Percentiles rank a stretch among this genome's conserved stretches.
These are phyloP conservation scores for Zosterops hypoxanthus DNA, from an alignment of 2,113 vertebrate species.

Conservation along the genomic window DNA sequence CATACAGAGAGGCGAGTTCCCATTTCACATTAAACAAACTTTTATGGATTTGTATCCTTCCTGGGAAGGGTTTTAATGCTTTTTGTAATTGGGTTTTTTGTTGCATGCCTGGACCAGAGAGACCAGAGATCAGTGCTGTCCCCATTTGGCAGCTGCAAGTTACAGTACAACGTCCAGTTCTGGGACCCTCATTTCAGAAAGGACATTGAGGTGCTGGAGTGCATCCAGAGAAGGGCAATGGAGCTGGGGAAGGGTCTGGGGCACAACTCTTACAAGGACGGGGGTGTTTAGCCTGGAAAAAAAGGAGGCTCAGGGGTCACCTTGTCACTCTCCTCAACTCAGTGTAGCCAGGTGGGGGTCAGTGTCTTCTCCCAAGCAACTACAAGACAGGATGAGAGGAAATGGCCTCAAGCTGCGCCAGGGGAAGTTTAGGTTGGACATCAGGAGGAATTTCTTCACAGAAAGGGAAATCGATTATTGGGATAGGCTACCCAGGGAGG, in stretches of 20 bases:
- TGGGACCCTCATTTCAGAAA: not conserved
- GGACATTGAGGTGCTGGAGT: not conserved
- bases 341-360: rapidly evolving
- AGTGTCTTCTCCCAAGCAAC: not conserved
- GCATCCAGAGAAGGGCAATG: not conserved
- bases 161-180: not conserved
- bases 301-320: not conserved
- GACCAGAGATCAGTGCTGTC: not conserved
- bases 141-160: rapidly evolving
- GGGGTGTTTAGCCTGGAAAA: not conserved
- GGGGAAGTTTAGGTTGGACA: not conserved
- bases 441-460: not conserved
- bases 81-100: not conserved
- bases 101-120: not conserved
- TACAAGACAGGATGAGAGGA: not conserved
- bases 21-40: not conserved
- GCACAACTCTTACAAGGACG: not conserved
- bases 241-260: not conserved
- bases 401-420: not conserved
- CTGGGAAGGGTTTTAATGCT: not conserved
- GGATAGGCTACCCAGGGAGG: not conserved
- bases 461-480: too few species aligned
- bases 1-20: rapidly evolving
- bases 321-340: not conserved
- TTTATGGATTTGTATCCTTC: rapidly evolving